Conservation (phyloP, 2,888 invertebrate species). For the Elmis aenea region DNA sequence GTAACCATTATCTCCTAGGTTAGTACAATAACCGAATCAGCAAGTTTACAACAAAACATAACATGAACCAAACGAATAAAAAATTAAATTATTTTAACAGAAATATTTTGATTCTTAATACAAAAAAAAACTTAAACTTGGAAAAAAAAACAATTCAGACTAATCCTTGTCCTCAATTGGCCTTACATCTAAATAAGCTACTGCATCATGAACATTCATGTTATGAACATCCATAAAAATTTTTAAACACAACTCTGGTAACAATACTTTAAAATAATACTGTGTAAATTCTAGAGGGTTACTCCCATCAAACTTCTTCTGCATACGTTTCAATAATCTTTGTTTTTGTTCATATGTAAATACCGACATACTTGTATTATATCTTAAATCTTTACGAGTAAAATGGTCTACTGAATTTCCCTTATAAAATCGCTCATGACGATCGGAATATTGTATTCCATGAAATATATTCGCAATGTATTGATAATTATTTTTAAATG, state of each 20-base stretch:
- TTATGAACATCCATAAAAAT: conserved; percentile 37
- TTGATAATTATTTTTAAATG: conserved; percentile 15
- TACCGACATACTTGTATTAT: conserved; percentile 32
- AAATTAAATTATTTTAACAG: too few relatives aligned
- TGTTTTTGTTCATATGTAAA: conserved; percentile 36
- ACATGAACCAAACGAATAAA: too few relatives aligned
- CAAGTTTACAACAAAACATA: too few relatives aligned
- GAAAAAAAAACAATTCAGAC: too few relatives aligned
- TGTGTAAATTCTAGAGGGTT: conserved; percentile 22
- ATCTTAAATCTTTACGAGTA: conserved; percentile 27
- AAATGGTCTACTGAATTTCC: conserved; percentile 5
- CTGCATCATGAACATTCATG: conserved; percentile 29
- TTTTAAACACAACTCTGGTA: conserved; percentile 37
- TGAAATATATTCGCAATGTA: conserved; percentile 19
- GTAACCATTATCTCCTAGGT: too few relatives aligned
- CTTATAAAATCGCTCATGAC: conserved; percentile 19
- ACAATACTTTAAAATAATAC: conserved; percentile 38
- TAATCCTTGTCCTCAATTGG: too few relatives aligned
- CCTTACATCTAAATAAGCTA: conserved; percentile 32
- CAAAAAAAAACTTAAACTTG: too few relatives aligned
- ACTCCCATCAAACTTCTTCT: conserved; percentile 27
- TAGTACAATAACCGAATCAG: too few relatives aligned
- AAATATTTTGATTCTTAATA: too few relatives aligned
- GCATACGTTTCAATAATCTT: conserved; percentile 27
- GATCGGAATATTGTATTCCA: conserved; percentile 10